phyloP scores from a whole-genome alignment of 2,113 vertebrate genomes.

The Cervus canadensis region DNA sequence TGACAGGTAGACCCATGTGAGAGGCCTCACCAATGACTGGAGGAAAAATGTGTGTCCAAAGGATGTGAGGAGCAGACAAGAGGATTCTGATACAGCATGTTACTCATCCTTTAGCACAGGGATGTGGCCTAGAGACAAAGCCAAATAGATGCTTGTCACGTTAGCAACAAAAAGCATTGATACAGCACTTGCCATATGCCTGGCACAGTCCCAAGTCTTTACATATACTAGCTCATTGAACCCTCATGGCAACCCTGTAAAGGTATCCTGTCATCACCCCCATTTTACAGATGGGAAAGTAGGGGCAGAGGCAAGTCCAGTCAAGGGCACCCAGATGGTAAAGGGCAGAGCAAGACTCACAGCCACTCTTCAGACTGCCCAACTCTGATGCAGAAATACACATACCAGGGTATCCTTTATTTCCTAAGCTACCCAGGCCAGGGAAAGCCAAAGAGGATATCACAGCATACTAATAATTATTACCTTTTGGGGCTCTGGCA shows the following conservation, averaged over 20 bases:
- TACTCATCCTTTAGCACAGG: neutral
- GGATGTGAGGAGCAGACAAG: neutral
- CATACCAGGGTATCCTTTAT: neutral
- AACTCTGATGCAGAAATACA: neutral
- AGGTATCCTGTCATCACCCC: neutral
- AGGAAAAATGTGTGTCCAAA: neutral
- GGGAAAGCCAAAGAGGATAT: neutral
- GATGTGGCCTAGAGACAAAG: neutral
- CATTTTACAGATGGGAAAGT: neutral
- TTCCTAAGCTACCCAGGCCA: neutral
- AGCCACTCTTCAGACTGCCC: neutral
- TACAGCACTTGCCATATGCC: too few species aligned
- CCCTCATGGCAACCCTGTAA: neutral
- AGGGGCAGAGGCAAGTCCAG: neutral
- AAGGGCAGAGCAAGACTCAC: neutral
- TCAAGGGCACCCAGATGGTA: neutral
- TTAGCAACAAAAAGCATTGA: neutral
- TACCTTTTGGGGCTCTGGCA: neutral
- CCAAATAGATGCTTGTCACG: neutral
- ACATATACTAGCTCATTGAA: neutral
- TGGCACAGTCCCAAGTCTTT: neutral
- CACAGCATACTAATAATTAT: neutral
- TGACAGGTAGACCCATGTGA: neutral
- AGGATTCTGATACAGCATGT: neutral
- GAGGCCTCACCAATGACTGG: neutral